Evolutionary conservation across 2,888 invertebrate species (phyloP), one percentile per base, ranked within the genome.

Genomic region (Lottia gigantea): DNA sequence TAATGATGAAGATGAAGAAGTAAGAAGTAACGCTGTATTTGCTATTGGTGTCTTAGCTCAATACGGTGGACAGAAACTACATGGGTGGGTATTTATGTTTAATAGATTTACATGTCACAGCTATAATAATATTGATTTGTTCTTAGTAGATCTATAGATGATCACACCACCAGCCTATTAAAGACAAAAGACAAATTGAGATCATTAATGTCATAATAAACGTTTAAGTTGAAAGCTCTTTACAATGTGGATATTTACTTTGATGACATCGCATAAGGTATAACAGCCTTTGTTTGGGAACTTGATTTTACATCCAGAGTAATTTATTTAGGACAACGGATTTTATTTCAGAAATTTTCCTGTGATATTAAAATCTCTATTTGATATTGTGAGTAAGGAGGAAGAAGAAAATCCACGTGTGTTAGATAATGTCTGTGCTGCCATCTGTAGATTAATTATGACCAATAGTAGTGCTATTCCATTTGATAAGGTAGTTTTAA

Each of bases 361-460:
- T 46, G 90, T 91, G 68, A 92, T 94, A 76, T 88, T 95, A 65
- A 91, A 92, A 86, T 89, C 91, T 11, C 87, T 95, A n/a, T 93
- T 93, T 1, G 88, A 90, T 47, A 91, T 92, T n/a, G 90, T 94
- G 68, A 87, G 91, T 6, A 80, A 83, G 64, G 55, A 23, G 11
- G 83, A 85, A 64, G 94, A 94, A 87, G 89, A 90, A n/a, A 91
- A 92, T 81, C 90, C 91, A 0, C 90, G 93, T 55, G 92, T 92
- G 6, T 88, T 93, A 72, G 95, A 95, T 85, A 95, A 95, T 85
- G 92, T 94, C 77, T 93, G 93, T 86, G 94, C 93, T 66, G 93
- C 94, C 46, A 90, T 94, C 67, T 93, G 94, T 40, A 91, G 94
- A 71, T 90, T 95, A 83, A 93, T 95, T 67, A 89, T 92, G 49